A percentile compares a stretch with the other conserved stretches of the same genome.
Conservation (phyloP, 2,888 invertebrate species). For the Hybos culiciformis region DNA sequence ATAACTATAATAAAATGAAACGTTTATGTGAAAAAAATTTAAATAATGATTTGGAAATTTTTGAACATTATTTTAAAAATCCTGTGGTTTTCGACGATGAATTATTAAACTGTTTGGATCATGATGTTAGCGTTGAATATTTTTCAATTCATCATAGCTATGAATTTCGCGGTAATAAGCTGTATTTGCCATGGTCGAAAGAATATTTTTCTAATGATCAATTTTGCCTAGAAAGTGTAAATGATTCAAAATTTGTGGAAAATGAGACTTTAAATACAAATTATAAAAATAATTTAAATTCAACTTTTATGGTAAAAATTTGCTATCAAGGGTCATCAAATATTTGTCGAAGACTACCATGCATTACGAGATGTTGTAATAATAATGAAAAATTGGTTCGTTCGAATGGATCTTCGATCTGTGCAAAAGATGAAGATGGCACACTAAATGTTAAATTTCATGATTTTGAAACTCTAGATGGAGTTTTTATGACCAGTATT, state of each 20-base stretch:
- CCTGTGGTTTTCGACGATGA: conserved; percentile 23
- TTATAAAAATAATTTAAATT: conserved; percentile 9
- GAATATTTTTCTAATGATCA: conserved; percentile 17
- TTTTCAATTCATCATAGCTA: conserved; percentile 19
- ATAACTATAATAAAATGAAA: conserved; percentile 19
- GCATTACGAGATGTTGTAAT: conserved; percentile 28
- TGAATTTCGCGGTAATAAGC: conserved; percentile 16
- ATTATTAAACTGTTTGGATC: conserved; percentile 19
- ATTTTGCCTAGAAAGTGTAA: conserved; percentile 27
- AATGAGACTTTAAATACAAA: conserved; percentile 8
- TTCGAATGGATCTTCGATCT: conserved; percentile 22
- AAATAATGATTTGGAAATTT: conserved; percentile 18
- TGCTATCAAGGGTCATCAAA: conserved; percentile 12
- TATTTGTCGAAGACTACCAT: conserved; percentile 25
- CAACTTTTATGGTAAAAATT: conserved; percentile 11
- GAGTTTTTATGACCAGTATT: conserved; percentile 22
- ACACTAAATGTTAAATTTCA: conserved; percentile 17
- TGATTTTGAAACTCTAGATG: conserved; percentile 20
- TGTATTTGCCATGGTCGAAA: conserved; percentile 16
- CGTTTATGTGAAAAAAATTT: conserved; percentile 18
- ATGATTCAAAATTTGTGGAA: no score
- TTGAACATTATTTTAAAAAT: conserved; percentile 20
- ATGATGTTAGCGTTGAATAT: conserved; percentile 28
- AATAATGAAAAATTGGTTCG: conserved; percentile 26
- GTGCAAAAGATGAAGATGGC: conserved; percentile 20